Base-by-base conservation (phyloP, 64 coral and sea anemone genomes). In the Dendronephthya gigantea region DNA sequence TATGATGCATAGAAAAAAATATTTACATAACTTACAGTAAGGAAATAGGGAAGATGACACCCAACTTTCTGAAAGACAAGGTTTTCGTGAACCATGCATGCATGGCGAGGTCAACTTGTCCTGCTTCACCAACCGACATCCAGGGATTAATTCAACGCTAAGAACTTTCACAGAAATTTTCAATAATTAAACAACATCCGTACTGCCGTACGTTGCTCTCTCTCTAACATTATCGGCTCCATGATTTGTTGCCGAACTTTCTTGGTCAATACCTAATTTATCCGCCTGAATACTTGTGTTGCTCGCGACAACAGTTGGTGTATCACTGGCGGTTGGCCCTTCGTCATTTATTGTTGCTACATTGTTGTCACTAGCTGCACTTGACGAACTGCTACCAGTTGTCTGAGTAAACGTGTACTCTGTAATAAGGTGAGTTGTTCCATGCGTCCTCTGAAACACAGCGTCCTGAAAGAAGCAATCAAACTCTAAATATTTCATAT, bases 401-500 rank as follows among this genome's bases (percentile, higher is more conserved):
- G 72, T 79, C 29, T 79, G 27, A 16, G 72, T 39, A 79, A 79
- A 79, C 15, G 25, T 79, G 72, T 79, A 79, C 72, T 79, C 72
- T 19, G 72, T 15, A 19, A 79, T 79, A 34, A 79, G 36, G 15
- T 79, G 72, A 0, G 32, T 79, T 36, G 32, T 79, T 34, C 34
- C 12, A 15, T 79, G 72, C 9, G 72, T 79, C 17, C 72, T 79
- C 29, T 79, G 72, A 39, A 79, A 34, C 30, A 79, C 19, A 0
- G 72, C 72, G 36, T 79, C 72, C 72, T 79, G 72, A 79, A 79
- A 35, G 37, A 79, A 19, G 6, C 7, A 52, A 22, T 52, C 13
- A 19, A 62, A 62, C 4, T 23, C 19, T 5, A n/a, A 62, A 19
- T 62, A 62, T 62, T 62, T n/a, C n/a, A n/a, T n/a, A n/a, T n/a